Conservation (phyloP, 1,140 invertebrate genomes). For the Drosophila miranda region DNA sequence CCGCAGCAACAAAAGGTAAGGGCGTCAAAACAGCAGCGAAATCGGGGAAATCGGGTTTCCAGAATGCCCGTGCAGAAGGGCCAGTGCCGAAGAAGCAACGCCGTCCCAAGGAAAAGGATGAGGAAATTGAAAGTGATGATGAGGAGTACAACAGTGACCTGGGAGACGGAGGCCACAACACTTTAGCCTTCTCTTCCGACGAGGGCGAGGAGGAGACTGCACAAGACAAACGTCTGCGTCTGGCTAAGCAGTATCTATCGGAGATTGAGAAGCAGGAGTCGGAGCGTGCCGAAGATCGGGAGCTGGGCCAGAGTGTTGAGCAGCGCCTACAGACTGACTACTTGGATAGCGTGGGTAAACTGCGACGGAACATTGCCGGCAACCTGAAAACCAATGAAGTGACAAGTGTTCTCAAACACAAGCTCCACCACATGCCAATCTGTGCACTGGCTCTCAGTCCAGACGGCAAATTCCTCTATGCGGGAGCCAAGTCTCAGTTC, state of each 20-base stretch:
- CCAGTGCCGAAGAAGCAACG: slow-evolving; percentile 63
- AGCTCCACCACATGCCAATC: slow-evolving; percentile 90
- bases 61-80: slow-evolving; percentile 18
- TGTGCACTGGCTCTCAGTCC: slow-evolving; percentile 91
- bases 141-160: slow-evolving; percentile 81
- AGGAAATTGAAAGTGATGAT: slow-evolving; percentile 84
- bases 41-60: slow-evolving; percentile 47
- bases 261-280: slow-evolving; percentile 93
- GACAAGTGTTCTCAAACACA: slow-evolving; percentile 85
- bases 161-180: slow-evolving; percentile 83
- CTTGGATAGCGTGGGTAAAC: slow-evolving; percentile 91
- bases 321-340: slow-evolving; percentile 91
- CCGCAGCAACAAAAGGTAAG: slow-evolving; percentile 65
- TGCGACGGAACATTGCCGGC: slow-evolving; percentile 89
- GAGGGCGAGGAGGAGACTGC: slow-evolving; percentile 90
- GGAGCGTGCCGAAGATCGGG: slow-evolving; percentile 86
- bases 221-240: slow-evolving; percentile 93
- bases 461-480: slow-evolving; percentile 90
- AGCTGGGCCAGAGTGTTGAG: slow-evolving; percentile 87
- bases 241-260: slow-evolving; percentile 94
- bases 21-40: slow-evolving; percentile 41
- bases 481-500: slow-evolving; percentile 93
- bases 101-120: slow-evolving; percentile 76
- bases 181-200: slow-evolving; percentile 84
- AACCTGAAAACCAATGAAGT: slow-evolving; percentile 84